Conservation (phyloP, 2,888 invertebrate species). For the Platypus cylindrus region DNA sequence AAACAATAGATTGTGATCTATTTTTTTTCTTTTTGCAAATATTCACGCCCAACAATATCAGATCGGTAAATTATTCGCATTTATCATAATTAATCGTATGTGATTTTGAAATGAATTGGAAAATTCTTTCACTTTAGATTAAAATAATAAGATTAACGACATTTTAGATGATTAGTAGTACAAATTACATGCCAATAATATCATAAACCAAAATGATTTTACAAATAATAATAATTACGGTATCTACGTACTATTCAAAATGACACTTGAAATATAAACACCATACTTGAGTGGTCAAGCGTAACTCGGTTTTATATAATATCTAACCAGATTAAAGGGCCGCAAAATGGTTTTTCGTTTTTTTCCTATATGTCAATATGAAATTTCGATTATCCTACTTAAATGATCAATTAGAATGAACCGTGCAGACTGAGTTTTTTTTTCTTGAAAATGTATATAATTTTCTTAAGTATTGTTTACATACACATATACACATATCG, state of each 20-base stretch:
- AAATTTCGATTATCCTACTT: slow-evolving; percentile 3
- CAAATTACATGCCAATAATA: slow-evolving; percentile 7
- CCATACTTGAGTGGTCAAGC: slow-evolving; percentile 16
- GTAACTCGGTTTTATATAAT: slow-evolving; percentile 11
- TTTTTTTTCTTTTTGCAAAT: too few species aligned
- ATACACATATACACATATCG: too few species aligned
- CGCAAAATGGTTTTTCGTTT: slow-evolving; percentile 6
- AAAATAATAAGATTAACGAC: slow-evolving; percentile 8
- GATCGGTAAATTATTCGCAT: too few species aligned
- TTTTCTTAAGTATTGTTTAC: too few species aligned
- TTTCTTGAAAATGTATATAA: slow-evolving; percentile 3
- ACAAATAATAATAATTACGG: slow-evolving; percentile 8
- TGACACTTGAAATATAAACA: slow-evolving; percentile 18
- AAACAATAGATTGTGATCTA: too few species aligned
- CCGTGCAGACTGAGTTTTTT: background rate
- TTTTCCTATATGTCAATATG: too few species aligned
- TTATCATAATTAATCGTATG: too few species aligned
- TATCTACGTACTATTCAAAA: slow-evolving; percentile 12
- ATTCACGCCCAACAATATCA: too few species aligned
- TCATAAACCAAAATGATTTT: slow-evolving; percentile 6
- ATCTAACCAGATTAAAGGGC: slow-evolving; percentile 11
- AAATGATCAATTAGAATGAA: slow-evolving; percentile 5
- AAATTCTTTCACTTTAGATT: too few species aligned
- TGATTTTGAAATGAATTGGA: too few species aligned
- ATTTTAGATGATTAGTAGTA: slow-evolving; percentile 5